Evolutionary conservation across 2,888 invertebrate genomes (phyloP), one percentile per base, ranked within the genome.

Genomic region (Zygogramma bicolorata): DNA sequence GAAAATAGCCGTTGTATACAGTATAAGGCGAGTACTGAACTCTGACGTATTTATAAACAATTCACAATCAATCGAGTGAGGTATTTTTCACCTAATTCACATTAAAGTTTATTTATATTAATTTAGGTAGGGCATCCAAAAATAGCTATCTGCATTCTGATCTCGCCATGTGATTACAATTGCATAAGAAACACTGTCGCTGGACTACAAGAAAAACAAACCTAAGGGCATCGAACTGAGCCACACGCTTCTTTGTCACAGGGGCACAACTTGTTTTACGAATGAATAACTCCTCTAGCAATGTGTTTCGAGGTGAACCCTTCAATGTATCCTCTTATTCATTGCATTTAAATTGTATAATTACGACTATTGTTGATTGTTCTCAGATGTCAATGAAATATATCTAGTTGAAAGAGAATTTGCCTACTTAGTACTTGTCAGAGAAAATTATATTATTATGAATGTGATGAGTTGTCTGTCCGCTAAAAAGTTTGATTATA

Each of bases 241-340:
- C 29, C 40, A 29, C 66, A 70, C 70, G 70, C 61, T 71, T 67
- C 71, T 71, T 71, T 71, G 71, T 71, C 71, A 67, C 67, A 58
- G 66, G 70, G 70, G 66, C 70, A 67, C 71, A 71, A 71, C 71
- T 71, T 67, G 71, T 71, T 71, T 71, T 71, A 62, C 57, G 62
- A 67, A 71, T 57, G 62, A 67, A 71, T 62, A 67, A 57, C 66
- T 71, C 53, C 53, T 53, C 53, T 53, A 25, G 53, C 27, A 53
- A 18, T 10, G 49, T 53, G 49, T 25, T 53, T 53, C 53, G 27
- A 13, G 53, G 53, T 53, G 5, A 20, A 46, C 46, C 46, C 46
- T 8, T 18, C 15, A 46, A 46, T 18, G 27, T 25, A 25, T 53
- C 13, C n/a, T 53, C 25, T n/a, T 53, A 25, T 53, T 25, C 25